Evolutionary conservation across 2,797 vertebrate species (phyloP), one percentile per base, ranked within the genome.

Genomic region (Microctenopoma steveboyesi): DNA sequence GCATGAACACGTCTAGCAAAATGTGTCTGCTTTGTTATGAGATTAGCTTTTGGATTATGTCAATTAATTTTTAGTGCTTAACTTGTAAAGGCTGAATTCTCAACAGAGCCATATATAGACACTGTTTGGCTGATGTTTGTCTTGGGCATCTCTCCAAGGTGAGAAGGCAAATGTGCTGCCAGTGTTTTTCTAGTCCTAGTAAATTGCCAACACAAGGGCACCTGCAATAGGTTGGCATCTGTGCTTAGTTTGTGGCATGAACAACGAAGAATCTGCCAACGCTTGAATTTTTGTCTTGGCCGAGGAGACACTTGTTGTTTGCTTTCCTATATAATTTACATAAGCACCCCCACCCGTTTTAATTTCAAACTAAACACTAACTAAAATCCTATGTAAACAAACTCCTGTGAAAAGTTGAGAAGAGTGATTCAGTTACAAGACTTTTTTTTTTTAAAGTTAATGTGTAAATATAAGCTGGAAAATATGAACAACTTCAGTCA

Each of bases 81-180:
- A 66, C 22, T 43, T 43, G 37, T 22, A 22, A 28, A 64, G 25
- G 61, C 55, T 68, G 42, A 27, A 64, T 49, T 57, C 64, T 55
- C 71, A 74, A 74, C 77, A 82, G 40, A 78, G 50, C 84, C 86
- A 76, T 86, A 85, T 85, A 83, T 83, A 84, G 81, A 75, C 70
- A 11, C 37, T 25, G 0, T 63, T 60, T 74, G 78, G 79, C 66
- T 79, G 64, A 83, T 86, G 69, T 61, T 84, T 82, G 82, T 52
- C 51, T 63, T 52, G 78, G 81, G 83, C 82, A 72, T 68, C 47
- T 64, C 62, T 82, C 85, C 85, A 86, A 73, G 56, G 63, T 72
- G 39, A 47, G 46, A 78, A 71, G 69, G 62, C 46, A 72, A 69
- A 35, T 66, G 72, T 52, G 25, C 55, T 55, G 65, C 55, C 59